phyloP scores from a whole-genome alignment of 2,797 vertebrate species.

The Mus caroli region DNA sequence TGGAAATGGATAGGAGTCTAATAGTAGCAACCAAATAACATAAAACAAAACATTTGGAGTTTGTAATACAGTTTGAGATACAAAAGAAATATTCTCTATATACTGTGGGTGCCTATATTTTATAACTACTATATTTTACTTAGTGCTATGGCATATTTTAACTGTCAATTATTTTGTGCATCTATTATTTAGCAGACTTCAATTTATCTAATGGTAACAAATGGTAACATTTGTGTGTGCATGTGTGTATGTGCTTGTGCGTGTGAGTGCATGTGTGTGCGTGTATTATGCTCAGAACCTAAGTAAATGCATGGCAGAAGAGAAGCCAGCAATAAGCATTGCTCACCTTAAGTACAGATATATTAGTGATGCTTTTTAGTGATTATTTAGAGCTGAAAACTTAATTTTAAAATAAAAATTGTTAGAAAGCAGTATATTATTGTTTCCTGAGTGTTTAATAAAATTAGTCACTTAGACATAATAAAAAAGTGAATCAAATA shows the following conservation, averaged over 20 bases:
- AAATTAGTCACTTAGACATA: background rate
- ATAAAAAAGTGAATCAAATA: background rate
- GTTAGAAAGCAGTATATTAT: background rate
- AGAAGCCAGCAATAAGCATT: background rate
- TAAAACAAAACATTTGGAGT: background rate
- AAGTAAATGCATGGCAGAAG: background rate
- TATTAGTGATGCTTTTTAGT: background rate
- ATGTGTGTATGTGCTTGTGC: background rate
- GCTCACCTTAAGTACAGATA: background rate
- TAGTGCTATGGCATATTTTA: background rate
- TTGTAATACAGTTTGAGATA: background rate
- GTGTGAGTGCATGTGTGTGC: background rate
- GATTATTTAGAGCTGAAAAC: conserved; percentile 36
- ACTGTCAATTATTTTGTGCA: background rate
- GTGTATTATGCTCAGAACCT: background rate
- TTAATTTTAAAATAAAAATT: conserved; percentile 55
- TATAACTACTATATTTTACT: background rate
- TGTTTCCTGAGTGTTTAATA: conserved; percentile 29
- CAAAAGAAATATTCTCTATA: background rate
- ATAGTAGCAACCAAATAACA: background rate
- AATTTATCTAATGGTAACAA: conserved; percentile 25
- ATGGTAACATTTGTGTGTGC: background rate
- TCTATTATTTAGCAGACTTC: background rate
- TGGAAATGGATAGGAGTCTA: background rate
- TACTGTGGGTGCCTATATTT: background rate